These are phyloP conservation scores for Atethmia centrago DNA, from an alignment of 2,888 invertebrate species.

Conservation along the genomic window DNA sequence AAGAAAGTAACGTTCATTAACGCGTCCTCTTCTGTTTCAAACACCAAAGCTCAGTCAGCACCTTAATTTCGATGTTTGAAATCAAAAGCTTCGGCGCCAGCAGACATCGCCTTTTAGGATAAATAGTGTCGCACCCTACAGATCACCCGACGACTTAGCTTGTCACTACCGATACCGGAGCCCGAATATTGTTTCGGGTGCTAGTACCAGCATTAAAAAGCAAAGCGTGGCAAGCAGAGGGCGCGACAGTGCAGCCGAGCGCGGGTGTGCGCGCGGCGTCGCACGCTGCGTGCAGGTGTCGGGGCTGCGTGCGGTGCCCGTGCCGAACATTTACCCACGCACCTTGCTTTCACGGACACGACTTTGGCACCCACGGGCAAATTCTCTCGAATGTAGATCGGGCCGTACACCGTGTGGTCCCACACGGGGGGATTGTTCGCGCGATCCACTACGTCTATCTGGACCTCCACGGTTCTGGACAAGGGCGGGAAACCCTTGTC, in stretches of 20 bases:
- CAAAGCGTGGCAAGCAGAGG: slow-evolving; percentile 30
- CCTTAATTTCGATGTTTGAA: slow-evolving; percentile 33
- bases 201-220: slow-evolving; percentile 20
- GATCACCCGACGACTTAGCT: slow-evolving; percentile 20
- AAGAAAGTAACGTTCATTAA: slow-evolving; percentile 40
- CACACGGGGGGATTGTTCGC: slow-evolving; percentile 99
- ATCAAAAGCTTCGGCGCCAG: slow-evolving; percentile 18
- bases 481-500: slow-evolving; percentile 99
- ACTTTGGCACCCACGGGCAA: slow-evolving; percentile 99
- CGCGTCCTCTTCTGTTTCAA: slow-evolving; percentile 44
- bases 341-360: slow-evolving; percentile 99
- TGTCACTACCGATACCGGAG: slow-evolving; percentile 20
- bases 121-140: slow-evolving; percentile 21
- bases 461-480: slow-evolving; percentile 99
- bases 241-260: slow-evolving; percentile 37
- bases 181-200: slow-evolving; percentile 22
- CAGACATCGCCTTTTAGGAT: slow-evolving; percentile 20
- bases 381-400: slow-evolving; percentile 99
- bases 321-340: slow-evolving; percentile 92
- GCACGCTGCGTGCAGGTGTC: slow-evolving; percentile 87
- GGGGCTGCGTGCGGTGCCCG: slow-evolving; percentile 92
- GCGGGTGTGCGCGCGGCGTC: slow-evolving; percentile 70
- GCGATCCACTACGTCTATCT: slow-evolving; percentile 99
- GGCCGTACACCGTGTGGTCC: slow-evolving; percentile 99
- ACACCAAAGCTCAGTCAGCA: slow-evolving; percentile 22